Conservation (phyloP, 2,797 vertebrate species). For the Trichosurus vulpecula region DNA sequence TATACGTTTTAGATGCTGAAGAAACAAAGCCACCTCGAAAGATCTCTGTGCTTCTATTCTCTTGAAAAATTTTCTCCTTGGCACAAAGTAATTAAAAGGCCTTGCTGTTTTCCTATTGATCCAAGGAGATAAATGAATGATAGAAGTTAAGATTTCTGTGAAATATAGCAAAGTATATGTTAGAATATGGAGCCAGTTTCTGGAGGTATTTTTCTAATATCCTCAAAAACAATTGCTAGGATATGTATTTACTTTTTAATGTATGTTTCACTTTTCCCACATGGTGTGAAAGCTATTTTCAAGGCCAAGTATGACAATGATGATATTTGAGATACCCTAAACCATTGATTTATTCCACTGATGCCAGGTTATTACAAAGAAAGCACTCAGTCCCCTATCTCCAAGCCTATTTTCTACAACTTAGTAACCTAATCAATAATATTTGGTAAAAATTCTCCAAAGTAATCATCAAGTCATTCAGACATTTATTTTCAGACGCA, state of each 20-base stretch:
- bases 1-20: slow-evolving; percentile 21
- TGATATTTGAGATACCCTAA: slow-evolving; percentile 50
- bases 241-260: not conserved
- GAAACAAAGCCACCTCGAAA: slow-evolving; percentile 20
- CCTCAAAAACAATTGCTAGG: not conserved
- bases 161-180: slow-evolving; percentile 56
- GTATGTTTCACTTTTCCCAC: not conserved
- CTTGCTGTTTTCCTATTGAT: not conserved
- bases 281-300: slow-evolving; percentile 15
- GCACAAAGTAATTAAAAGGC: slow-evolving; percentile 40
- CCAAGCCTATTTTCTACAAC: slow-evolving; percentile 56
- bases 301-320: slow-evolving; percentile 2
- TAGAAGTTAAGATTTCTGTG: slow-evolving; percentile 23
- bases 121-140: slow-evolving; percentile 4
- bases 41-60: not conserved
- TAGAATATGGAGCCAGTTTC: slow-evolving; percentile 40
- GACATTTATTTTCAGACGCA: slow-evolving; percentile 51
- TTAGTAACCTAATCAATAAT: slow-evolving; percentile 71
- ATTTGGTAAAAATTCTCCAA: slow-evolving; percentile 66
- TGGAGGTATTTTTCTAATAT: slow-evolving; percentile 1
- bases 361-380: slow-evolving; percentile 71
- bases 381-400: slow-evolving; percentile 72
- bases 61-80: not conserved
- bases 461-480: slow-evolving; percentile 62
- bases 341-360: slow-evolving; percentile 69